These are phyloP conservation scores for Chironex yamaguchii DNA, from an alignment of 30 jellyfish, hydroid and myxozoan species.

Conservation along the genomic window DNA sequence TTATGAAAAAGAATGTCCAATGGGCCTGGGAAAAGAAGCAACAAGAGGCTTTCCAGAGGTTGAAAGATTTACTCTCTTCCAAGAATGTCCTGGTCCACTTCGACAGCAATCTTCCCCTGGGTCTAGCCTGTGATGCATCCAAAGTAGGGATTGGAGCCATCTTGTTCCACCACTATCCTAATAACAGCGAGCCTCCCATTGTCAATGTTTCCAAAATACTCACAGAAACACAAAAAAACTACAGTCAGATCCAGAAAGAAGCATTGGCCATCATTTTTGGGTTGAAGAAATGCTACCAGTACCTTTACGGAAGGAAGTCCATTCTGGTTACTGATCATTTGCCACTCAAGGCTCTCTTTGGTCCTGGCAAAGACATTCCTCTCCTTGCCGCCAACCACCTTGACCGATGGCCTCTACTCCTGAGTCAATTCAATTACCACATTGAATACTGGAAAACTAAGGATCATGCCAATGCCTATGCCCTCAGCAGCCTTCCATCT, in stretches of 20 bases:
- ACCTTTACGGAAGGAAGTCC: constrained; percentile 43
- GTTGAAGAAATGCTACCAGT: constrained; percentile 20
- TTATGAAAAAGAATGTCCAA: too few relatives aligned
- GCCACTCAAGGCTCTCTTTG: constrained; percentile 52
- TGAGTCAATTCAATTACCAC: constrained; percentile 21
- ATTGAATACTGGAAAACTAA: constrained; percentile 55
- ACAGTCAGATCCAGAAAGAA: constrained; percentile 58
- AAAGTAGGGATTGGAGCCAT: constrained; percentile 44
- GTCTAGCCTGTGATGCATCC: constrained; percentile 61
- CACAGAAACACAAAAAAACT: constrained; percentile 47
- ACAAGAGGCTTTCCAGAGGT: constrained; percentile 26
- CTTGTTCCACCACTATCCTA: constrained; percentile 39
- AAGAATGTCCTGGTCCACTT: constrained; percentile 62
- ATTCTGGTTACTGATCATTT: constrained; percentile 41
- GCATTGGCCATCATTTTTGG: constrained; percentile 34
- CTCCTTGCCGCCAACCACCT: constrained; percentile 42
- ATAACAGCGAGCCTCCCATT: constrained; percentile 57
- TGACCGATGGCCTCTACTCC: constrained; percentile 54
- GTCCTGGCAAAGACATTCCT: constrained; percentile 30
- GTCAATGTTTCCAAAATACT: constrained; percentile 24
- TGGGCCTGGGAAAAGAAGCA: constrained; percentile 10
- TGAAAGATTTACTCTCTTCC: constrained; percentile 13
- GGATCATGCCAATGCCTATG: constrained; percentile 60
- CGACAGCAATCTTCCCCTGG: constrained; percentile 28
- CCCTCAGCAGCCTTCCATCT: constrained; percentile 30